Conservation (phyloP, 2,797 vertebrate genomes). For the Chanos chanos region DNA sequence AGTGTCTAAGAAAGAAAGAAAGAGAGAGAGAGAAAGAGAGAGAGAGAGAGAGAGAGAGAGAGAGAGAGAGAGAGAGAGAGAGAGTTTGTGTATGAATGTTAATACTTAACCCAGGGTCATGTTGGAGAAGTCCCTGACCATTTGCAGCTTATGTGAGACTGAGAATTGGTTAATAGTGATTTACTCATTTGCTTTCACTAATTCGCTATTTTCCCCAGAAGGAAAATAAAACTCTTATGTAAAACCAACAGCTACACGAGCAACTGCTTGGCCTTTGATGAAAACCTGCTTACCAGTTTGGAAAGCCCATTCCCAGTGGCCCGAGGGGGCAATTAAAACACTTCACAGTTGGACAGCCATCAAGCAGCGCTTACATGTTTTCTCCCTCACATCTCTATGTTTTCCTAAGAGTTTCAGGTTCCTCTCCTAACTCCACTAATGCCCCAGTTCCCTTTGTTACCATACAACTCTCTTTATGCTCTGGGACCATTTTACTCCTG, state of each 20-base stretch:
- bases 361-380: conserved; percentile 24
- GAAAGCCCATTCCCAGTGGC: not conserved
- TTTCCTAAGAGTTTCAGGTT: conserved; percentile 22
- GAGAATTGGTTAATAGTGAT: conserved; percentile 5
- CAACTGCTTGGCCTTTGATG: not conserved
- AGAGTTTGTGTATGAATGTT: not conserved
- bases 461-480: conserved; percentile 26
- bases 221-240: conserved; percentile 2
- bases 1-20: too few species aligned
- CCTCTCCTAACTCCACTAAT: conserved; percentile 1
- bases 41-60: conserved; percentile 1
- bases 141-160: conserved; percentile 11
- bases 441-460: conserved; percentile 16
- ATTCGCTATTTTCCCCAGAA: conserved; percentile 6
- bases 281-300: not conserved
- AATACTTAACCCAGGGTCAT: not conserved
- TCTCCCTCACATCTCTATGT: not conserved
- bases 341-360: not conserved
- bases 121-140: conserved; percentile 1
- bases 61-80: not conserved
- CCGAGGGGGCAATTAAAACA: conserved; percentile 4
- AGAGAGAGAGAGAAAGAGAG: too few species aligned
- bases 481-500: conserved; percentile 18
- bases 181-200: not conserved
- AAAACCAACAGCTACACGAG: conserved; percentile 8